A percentile compares a stretch with the other conserved stretches of the same genome.
These are phyloP conservation scores for Ooceraea biroi DNA, from an alignment of 1,140 invertebrate species.

Conservation along the genomic window DNA sequence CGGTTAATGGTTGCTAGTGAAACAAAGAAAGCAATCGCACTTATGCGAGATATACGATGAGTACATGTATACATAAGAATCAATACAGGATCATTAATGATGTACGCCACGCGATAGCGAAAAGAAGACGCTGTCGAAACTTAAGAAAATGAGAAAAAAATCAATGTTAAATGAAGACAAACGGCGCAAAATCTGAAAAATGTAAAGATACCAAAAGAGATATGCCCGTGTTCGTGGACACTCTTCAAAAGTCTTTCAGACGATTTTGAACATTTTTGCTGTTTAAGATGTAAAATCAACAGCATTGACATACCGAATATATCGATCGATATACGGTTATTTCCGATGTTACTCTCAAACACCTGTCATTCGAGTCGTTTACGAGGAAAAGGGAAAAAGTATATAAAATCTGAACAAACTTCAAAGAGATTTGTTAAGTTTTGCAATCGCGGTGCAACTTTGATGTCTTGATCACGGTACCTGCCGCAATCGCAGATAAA, in stretches of 20 bases:
- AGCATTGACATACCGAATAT: background rate
- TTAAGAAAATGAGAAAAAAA: background rate
- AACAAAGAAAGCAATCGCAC: slow-evolving; percentile 3
- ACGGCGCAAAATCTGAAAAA: background rate
- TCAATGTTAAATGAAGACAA: background rate
- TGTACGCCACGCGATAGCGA: slow-evolving; percentile 14
- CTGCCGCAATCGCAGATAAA: background rate
- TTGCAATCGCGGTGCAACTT: background rate
- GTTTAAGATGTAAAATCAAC: background rate
- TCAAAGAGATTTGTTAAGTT: slow-evolving; percentile 5
- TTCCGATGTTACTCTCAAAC: background rate
- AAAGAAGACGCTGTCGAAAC: background rate
- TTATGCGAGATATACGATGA: slow-evolving; percentile 14
- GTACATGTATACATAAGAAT: slow-evolving; percentile 10
- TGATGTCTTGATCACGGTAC: background rate
- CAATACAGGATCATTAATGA: background rate
- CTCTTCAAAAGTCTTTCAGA: background rate
- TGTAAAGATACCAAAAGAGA: background rate
- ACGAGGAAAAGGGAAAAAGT: background rate
- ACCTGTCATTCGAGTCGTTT: background rate
- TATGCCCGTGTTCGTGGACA: background rate
- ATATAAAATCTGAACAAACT: background rate
- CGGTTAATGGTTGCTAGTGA: background rate
- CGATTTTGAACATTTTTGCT: background rate
- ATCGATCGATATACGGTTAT: too few relatives aligned